Evolutionary conservation across 2,888 invertebrate genomes (phyloP).

Genomic region (Chloroclystis v-ata): DNA sequence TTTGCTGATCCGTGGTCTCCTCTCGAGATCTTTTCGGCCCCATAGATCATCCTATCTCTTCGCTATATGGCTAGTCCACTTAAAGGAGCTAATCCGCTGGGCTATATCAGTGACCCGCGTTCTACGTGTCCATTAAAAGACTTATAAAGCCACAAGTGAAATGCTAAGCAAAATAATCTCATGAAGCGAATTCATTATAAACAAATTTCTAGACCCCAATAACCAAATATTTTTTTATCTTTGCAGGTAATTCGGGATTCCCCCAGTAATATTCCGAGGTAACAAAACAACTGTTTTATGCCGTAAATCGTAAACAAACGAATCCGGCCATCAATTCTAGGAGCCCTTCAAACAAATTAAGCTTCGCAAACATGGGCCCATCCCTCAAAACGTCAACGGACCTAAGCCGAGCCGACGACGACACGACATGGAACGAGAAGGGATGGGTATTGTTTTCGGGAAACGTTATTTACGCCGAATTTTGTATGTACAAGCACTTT

Average conservation of each 20-base stretch:
- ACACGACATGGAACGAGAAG: constrained; percentile 26
- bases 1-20: too few relatives aligned
- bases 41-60: too few relatives aligned
- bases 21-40: too few relatives aligned
- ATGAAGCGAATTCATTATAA: too few relatives aligned
- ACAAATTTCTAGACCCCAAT: not conserved
- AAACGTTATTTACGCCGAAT: not conserved
- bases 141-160: too few relatives aligned
- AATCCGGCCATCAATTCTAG: constrained; percentile 40
- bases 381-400: constrained; percentile 55
- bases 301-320: constrained; percentile 35
- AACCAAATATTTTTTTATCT: not conserved
- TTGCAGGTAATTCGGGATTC: not conserved
- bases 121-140: too few relatives aligned
- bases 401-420: constrained; percentile 38
- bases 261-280: not conserved
- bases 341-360: constrained; percentile 49
- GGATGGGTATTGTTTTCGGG: not conserved
- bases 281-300: constrained; percentile 14
- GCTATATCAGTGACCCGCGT: too few relatives aligned
- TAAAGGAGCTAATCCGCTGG: too few relatives aligned
- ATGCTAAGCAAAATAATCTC: too few relatives aligned
- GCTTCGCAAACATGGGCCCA: constrained; percentile 50
- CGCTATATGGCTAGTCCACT: too few relatives aligned
- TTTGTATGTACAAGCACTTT: too few relatives aligned